phyloP scores from a whole-genome alignment of 1,140 invertebrate genomes.

The Parapsyche elsis region DNA sequence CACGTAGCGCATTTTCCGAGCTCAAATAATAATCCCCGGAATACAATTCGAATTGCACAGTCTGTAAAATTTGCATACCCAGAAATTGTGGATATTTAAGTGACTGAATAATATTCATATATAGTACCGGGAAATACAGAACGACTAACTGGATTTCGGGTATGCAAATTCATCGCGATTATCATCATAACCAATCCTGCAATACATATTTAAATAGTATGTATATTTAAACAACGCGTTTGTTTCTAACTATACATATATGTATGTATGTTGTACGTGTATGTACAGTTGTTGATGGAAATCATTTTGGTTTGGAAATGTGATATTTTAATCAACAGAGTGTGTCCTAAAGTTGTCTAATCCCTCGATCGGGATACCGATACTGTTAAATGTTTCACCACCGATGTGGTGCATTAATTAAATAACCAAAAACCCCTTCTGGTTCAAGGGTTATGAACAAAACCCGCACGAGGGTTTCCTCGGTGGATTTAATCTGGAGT shows the following conservation, averaged over 20 bases:
- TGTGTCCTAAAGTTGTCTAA: too few relatives aligned
- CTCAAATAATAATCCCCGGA: not conserved
- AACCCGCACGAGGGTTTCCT: not conserved
- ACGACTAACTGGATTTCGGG: not conserved
- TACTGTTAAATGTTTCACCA: not conserved
- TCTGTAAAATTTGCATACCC: not conserved
- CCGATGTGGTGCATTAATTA: not conserved
- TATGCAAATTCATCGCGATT: not conserved
- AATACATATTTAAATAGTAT: not conserved
- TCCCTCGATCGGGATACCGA: too few relatives aligned
- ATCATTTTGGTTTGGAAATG: too few relatives aligned
- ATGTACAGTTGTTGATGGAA: too few relatives aligned
- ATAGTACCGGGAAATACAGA: not conserved
- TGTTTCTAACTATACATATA: too few relatives aligned
- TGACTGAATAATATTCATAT: not conserved
- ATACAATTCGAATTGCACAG: not conserved
- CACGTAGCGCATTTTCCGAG: not conserved
- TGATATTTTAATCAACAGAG: too few relatives aligned
- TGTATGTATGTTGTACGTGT: too few relatives aligned
- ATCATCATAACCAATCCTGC: not conserved
- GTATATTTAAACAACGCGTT: too few relatives aligned
- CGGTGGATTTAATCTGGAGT: not conserved
- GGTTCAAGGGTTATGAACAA: not conserved
- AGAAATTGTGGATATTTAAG: not conserved
- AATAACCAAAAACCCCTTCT: not conserved